Percentiles rank a stretch among this genome's conserved stretches.
Evolutionary conservation across 2,888 invertebrate genomes (phyloP).

Genomic region (Sarcophaga subvicina): DNA sequence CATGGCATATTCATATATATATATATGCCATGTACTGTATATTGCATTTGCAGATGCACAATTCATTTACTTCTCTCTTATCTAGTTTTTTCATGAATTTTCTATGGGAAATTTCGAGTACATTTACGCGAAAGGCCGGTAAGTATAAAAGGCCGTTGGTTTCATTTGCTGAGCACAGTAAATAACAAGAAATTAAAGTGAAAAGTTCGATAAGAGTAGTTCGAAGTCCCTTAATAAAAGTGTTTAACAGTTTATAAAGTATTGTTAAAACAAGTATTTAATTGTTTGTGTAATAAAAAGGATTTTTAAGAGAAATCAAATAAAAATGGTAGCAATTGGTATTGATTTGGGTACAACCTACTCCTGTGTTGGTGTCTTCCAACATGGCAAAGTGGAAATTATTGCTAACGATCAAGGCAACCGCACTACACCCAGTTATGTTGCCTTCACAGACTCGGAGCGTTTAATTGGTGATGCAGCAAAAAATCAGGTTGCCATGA

Average conservation of each 20-base stretch:
- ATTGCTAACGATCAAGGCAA: constrained; percentile 92
- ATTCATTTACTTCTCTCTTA: background rate
- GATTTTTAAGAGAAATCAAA: background rate
- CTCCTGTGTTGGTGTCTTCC: constrained; percentile 92
- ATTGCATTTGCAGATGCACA: background rate
- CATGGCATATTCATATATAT: too few relatives aligned
- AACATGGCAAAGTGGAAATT: constrained; percentile 91
- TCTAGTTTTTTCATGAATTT: constrained; percentile 16
- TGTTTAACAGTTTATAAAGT: too few relatives aligned
- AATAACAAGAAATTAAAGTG: constrained; percentile 12
- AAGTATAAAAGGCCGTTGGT: constrained; percentile 34
- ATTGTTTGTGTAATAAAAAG: background rate
- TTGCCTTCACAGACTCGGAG: constrained; percentile 92
- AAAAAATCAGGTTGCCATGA: constrained; percentile 93
- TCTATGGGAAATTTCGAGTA: constrained; percentile 5
- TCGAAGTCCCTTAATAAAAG: background rate
- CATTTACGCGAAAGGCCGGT: background rate
- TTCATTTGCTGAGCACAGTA: background rate
- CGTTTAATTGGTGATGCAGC: constrained; percentile 88
- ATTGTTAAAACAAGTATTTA: background rate
- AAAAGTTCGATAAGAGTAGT: background rate
- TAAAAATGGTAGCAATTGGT: constrained; percentile 85
- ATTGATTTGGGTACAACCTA: constrained; percentile 82
- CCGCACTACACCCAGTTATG: constrained; percentile 81
- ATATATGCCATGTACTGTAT: too few relatives aligned